A percentile compares a stretch with the other conserved stretches of the same genome.
phyloP scores from a whole-genome alignment of 2,797 vertebrate genomes.

The Pangasius krempfi region DNA sequence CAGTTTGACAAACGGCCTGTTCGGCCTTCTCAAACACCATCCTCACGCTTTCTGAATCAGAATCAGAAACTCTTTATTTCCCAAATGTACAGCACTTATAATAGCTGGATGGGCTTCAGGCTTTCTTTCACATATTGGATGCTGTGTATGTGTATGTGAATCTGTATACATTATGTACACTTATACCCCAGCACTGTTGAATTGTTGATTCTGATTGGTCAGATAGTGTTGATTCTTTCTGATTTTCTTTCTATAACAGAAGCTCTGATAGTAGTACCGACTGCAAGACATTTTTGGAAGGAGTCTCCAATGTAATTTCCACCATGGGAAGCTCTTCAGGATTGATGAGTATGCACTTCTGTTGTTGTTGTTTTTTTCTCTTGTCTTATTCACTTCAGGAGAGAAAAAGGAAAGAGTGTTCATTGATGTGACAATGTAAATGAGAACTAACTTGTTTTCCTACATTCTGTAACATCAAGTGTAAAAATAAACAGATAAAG shows the following conservation, averaged over 20 bases:
- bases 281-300: background rate
- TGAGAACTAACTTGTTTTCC: background rate
- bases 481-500: background rate
- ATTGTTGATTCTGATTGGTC: no score
- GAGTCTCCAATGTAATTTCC: background rate
- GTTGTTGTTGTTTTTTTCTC: background rate
- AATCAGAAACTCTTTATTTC: background rate
- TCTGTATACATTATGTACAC: no score
- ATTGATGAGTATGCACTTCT: background rate
- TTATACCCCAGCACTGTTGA: no score
- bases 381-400: no score
- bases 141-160: background rate
- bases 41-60: background rate
- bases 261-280: no score
- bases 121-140: background rate
- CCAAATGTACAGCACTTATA: background rate
- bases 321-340: background rate
- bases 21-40: constrained; percentile 22
- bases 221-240: no score
- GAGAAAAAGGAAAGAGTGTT: background rate
- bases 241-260: no score
- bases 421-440: background rate
- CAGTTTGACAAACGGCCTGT: constrained; percentile 50
- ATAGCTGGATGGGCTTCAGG: background rate
- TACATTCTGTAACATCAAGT: background rate